These are phyloP conservation scores for Coturnix japonica DNA, from an alignment of 2,113 vertebrate species.

Conservation along the genomic window DNA sequence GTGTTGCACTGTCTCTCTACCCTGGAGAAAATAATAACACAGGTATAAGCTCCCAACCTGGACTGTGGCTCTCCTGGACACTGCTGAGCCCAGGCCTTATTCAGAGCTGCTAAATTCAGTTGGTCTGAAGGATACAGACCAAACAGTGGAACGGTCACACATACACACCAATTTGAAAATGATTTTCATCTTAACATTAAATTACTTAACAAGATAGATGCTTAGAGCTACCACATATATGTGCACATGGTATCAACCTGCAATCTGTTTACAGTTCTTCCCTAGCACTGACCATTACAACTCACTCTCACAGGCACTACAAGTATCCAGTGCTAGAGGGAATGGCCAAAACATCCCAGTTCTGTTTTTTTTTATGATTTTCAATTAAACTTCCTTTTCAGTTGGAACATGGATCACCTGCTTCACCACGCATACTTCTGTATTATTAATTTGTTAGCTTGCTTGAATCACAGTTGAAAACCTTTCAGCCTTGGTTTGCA, in stretches of 20 bases:
- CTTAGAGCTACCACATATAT: not conserved
- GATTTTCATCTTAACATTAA: not conserved
- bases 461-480: slow-evolving; percentile 81
- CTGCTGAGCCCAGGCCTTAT: accelerated
- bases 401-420: slow-evolving; percentile 76
- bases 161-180: accelerated
- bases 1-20: not conserved
- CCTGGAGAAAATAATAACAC: not conserved
- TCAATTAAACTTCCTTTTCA: slow-evolving; percentile 61
- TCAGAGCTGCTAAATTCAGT: accelerated
- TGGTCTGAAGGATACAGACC: accelerated
- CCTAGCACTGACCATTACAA: not conserved
- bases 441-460: slow-evolving; percentile 83
- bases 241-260: accelerated
- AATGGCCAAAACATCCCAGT: not conserved
- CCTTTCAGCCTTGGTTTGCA: slow-evolving; percentile 82
- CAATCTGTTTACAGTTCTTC: not conserved
- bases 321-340: accelerated
- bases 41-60: not conserved
- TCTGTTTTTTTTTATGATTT: not conserved
- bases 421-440: slow-evolving; percentile 70
- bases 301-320: not conserved
- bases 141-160: not conserved
- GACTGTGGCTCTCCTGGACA: not conserved
- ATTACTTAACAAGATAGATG: not conserved